These are phyloP conservation scores for Peromyscus californicus DNA, from an alignment of 2,113 vertebrate genomes.

Conservation along the genomic window DNA sequence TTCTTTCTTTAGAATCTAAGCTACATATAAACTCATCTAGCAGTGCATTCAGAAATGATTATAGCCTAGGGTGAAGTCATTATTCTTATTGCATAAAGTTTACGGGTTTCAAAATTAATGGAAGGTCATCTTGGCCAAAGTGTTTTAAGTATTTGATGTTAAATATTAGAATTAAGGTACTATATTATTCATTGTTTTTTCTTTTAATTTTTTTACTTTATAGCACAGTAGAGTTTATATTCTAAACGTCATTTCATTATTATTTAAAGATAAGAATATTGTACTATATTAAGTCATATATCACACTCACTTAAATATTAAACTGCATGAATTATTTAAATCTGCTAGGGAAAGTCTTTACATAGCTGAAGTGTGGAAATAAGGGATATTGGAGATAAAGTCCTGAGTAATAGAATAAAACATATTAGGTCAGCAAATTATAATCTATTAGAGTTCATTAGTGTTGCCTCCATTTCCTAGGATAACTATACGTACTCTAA, in stretches of 20 bases:
- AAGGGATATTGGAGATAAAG: slow-evolving; percentile 15
- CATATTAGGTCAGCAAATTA: slow-evolving; percentile 1
- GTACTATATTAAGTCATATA: slow-evolving; percentile 59
- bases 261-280: slow-evolving; percentile 68
- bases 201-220: background rate
- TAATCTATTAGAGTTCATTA: background rate
- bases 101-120: slow-evolving; percentile 28
- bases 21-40: background rate
- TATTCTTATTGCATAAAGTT: slow-evolving; percentile 12
- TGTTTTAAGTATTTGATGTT: slow-evolving; percentile 52
- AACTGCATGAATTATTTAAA: slow-evolving; percentile 48
- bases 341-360: slow-evolving; percentile 38
- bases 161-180: slow-evolving; percentile 24
- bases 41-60: slow-evolving; percentile 19
- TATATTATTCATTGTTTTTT: background rate
- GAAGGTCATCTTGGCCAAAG: slow-evolving; percentile 35
- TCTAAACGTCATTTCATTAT: slow-evolving; percentile 68
- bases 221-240: background rate
- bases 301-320: slow-evolving; percentile 45
- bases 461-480: background rate
- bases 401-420: background rate
- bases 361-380: slow-evolving; percentile 61
- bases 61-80: background rate
- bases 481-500: background rate
- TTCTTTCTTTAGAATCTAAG: slow-evolving; percentile 38